phyloP scores from a whole-genome alignment of 2,113 vertebrate species.

The Gavia stellata region DNA sequence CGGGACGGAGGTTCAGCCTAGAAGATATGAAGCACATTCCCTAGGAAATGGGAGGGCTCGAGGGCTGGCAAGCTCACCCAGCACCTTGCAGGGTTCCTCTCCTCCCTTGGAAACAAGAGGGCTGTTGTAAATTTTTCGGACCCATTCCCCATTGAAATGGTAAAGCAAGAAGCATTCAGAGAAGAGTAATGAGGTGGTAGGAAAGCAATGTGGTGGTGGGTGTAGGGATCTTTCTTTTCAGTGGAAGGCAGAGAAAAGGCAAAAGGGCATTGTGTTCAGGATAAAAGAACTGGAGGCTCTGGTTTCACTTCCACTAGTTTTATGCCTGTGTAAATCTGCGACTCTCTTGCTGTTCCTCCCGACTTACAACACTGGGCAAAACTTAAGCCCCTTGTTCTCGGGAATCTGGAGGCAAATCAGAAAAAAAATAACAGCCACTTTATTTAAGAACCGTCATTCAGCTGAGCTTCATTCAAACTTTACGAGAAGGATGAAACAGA shows the following conservation, averaged over 20 bases:
- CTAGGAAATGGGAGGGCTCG: not conserved
- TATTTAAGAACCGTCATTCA: not conserved
- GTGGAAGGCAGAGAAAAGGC: not conserved
- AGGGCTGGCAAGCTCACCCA: not conserved
- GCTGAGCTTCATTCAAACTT: slow-evolving; percentile 8
- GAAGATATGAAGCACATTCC: not conserved
- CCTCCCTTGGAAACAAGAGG: not conserved
- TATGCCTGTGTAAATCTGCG: slow-evolving; percentile 6
- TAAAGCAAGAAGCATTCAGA: slow-evolving; percentile 39
- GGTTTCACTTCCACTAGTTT: slow-evolving; percentile 33
- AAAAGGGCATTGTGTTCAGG: slow-evolving; percentile 14
- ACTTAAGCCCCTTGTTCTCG: slow-evolving; percentile 35
- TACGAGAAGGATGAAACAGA: slow-evolving; percentile 8
- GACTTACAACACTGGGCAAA: not conserved
- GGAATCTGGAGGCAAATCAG: slow-evolving; percentile 24
- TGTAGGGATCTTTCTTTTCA: slow-evolving; percentile 38
- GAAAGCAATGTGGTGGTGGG: slow-evolving; percentile 45
- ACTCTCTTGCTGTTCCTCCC: not conserved
- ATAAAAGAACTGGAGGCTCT: slow-evolving; percentile 37
- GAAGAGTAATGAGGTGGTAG: slow-evolving; percentile 53
- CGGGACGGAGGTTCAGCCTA: not conserved
- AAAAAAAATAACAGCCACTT: not conserved
- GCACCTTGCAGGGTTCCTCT: slow-evolving; percentile 22
- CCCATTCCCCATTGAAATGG: not conserved
- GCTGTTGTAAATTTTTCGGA: not conserved